Evolutionary conservation across 2,797 vertebrate species (phyloP).

Genomic region (Pseudomugil tenellus): DNA sequence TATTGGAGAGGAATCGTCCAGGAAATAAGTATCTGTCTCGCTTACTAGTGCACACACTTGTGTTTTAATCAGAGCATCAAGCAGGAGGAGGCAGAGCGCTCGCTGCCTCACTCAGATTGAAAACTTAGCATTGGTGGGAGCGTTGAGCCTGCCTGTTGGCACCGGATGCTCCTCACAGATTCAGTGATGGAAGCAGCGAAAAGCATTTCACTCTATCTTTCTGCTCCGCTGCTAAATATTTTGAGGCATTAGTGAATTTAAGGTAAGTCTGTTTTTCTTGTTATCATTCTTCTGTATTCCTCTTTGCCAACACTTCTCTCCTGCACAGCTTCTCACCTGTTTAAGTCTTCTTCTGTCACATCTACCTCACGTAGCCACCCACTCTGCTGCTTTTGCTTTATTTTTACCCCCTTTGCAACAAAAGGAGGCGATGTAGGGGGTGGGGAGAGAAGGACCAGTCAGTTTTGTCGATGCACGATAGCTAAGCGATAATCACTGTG

Average conservation of each 20-base stretch:
- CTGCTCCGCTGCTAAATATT: conserved; percentile 32
- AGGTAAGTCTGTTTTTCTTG: conserved; percentile 62
- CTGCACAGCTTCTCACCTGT: background rate
- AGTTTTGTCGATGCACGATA: conserved; percentile 19
- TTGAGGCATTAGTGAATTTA: conserved; percentile 42
- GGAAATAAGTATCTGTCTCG: conserved; percentile 5
- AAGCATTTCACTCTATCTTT: conserved; percentile 22
- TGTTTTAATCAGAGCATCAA: conserved; percentile 63
- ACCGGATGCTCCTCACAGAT: conserved; percentile 39
- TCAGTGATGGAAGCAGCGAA: conserved; percentile 47
- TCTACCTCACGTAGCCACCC: conserved; percentile 22
- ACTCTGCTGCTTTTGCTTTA: conserved; percentile 21
- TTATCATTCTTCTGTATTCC: conserved; percentile 13
- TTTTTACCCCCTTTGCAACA: conserved; percentile 24
- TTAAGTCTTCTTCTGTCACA: conserved; percentile 12
- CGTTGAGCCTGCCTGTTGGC: conserved; percentile 56
- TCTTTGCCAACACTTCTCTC: conserved; percentile 6
- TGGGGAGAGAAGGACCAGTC: conserved; percentile 29
- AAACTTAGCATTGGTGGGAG: conserved; percentile 50
- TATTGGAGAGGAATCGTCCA: background rate
- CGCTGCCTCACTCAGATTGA: conserved; percentile 45
- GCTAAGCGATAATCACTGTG: conserved; percentile 22
- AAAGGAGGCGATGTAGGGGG: no score
- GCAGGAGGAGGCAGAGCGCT: conserved; percentile 61
- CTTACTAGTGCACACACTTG: conserved; percentile 20